Percentiles rank a stretch among this genome's conserved stretches.
Evolutionary conservation across 2,797 vertebrate species (phyloP).

Genomic region (Masticophis lateralis): DNA sequence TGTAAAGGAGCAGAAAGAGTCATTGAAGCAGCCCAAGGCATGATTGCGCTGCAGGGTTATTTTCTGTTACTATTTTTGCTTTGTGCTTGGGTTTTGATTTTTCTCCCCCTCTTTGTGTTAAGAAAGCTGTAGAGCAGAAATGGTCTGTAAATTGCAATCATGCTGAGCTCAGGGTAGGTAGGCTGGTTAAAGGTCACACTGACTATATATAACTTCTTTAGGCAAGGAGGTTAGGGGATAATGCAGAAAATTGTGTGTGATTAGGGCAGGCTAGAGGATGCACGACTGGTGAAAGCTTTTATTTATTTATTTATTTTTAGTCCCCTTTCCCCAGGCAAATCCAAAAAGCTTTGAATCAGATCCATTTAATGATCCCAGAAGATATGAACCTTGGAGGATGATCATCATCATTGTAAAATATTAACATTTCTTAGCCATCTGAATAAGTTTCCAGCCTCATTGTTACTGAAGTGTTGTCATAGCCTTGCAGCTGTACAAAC

Average conservation of each 20-base stretch:
- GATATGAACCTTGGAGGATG: slow-evolving; percentile 54
- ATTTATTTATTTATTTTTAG: slow-evolving; percentile 32
- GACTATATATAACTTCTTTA: slow-evolving; percentile 62
- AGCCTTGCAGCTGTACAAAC: slow-evolving; percentile 3
- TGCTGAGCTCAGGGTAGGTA: slow-evolving; percentile 68
- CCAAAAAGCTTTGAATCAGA: slow-evolving; percentile 63
- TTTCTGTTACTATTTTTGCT: slow-evolving; percentile 68
- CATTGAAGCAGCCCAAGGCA: slow-evolving; percentile 68
- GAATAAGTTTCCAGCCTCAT: slow-evolving; percentile 54
- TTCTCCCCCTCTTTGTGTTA: slow-evolving; percentile 69
- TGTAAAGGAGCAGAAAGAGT: slow-evolving; percentile 73
- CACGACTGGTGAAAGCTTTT: slow-evolving; percentile 10
- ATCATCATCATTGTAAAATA: slow-evolving; percentile 68
- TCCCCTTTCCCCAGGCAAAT: slow-evolving; percentile 35
- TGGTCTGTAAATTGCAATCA: slow-evolving; percentile 72
- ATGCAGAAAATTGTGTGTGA: slow-evolving; percentile 16
- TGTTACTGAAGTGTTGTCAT: slow-evolving; percentile 33
- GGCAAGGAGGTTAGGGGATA: slow-evolving; percentile 12
- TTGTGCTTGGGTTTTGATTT: slow-evolving; percentile 74
- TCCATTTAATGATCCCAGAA: slow-evolving; percentile 62
- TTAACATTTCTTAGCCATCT: slow-evolving; percentile 61
- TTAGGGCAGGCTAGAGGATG: slow-evolving; percentile 37
- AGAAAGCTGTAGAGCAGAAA: slow-evolving; percentile 73
- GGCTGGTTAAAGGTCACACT: slow-evolving; percentile 72
- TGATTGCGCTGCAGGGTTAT: slow-evolving; percentile 75